Evolutionary conservation across 1,140 invertebrate genomes (phyloP).

Genomic region (Anoplolepis gracilipes): DNA sequence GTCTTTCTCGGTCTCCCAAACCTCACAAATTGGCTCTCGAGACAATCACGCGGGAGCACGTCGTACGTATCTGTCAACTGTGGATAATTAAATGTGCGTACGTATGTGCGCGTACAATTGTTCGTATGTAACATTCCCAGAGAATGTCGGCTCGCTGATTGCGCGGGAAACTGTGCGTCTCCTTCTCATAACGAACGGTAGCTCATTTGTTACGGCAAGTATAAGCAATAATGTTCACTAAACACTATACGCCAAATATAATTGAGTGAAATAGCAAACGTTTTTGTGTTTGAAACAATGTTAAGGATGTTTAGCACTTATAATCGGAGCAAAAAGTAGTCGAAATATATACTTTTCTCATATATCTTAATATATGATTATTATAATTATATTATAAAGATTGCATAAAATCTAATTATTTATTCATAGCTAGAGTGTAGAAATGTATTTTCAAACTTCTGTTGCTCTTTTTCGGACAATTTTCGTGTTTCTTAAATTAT

Average conservation of each 20-base stretch:
- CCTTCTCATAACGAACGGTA: conserved; percentile 24
- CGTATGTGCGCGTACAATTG: conserved; percentile 11
- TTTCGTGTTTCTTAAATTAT: too few relatives aligned
- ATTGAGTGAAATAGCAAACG: conserved; percentile 34
- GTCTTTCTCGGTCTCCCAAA: conserved; percentile 51
- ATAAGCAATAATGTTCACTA: conserved; percentile 29
- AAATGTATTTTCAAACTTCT: too few relatives aligned
- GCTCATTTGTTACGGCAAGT: conserved; percentile 12
- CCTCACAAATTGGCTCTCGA: conserved; percentile 70
- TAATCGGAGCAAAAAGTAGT: too few relatives aligned
- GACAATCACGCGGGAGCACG: conserved; percentile 58
- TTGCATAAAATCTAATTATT: too few relatives aligned
- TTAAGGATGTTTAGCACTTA: too few relatives aligned
- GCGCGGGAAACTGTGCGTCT: conserved; percentile 15
- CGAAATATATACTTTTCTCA: too few relatives aligned
- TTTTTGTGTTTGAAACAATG: conserved; percentile 26
- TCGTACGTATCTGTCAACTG: conserved; percentile 61
- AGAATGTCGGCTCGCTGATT: background rate
- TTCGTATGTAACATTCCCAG: conserved; percentile 29
- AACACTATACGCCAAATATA: conserved; percentile 25
- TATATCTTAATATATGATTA: too few relatives aligned
- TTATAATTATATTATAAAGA: too few relatives aligned
- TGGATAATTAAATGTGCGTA: conserved; percentile 68
- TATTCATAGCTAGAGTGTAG: too few relatives aligned
- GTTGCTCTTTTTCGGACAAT: too few relatives aligned